Evolutionary conservation across 64 coral and sea anemone species (phyloP).

Genomic region (Hydrozoanthus tunicans): DNA sequence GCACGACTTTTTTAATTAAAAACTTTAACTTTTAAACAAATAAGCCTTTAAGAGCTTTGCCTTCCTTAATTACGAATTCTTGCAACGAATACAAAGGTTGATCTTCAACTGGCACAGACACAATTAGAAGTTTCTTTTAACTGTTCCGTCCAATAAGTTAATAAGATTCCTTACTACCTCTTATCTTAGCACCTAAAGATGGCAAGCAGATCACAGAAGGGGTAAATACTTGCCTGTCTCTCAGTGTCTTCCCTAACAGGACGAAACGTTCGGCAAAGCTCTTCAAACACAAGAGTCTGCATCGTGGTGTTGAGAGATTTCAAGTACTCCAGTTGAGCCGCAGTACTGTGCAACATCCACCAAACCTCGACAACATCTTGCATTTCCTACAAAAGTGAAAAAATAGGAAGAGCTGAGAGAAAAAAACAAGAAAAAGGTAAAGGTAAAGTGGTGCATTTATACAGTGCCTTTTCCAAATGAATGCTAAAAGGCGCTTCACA

Average conservation of each 20-base stretch:
- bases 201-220: neutral
- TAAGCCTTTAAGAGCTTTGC: too few relatives aligned
- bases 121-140: too few relatives aligned
- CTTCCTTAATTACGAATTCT: too few relatives aligned
- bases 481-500: too few relatives aligned
- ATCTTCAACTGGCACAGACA: too few relatives aligned
- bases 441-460: neutral
- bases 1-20: too few relatives aligned
- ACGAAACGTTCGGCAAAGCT: slow-evolving; percentile 77
- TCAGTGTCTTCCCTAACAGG: slow-evolving; percentile 62
- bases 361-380: slow-evolving; percentile 64
- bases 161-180: too few relatives aligned
- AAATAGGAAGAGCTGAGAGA: neutral
- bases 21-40: too few relatives aligned
- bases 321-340: slow-evolving; percentile 77
- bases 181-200: neutral
- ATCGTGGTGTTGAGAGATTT: slow-evolving; percentile 69
- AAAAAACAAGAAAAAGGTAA: neutral
- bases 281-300: slow-evolving; percentile 79
- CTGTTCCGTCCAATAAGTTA: too few relatives aligned
- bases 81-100: too few relatives aligned
- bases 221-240: slow-evolving; percentile 31
- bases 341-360: slow-evolving; percentile 82
- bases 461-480: too few relatives aligned
- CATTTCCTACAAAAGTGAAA: slow-evolving; percentile 29